These are phyloP conservation scores for pig (Sus scrofa) DNA, from an alignment of 2,113 vertebrate species.

Conservation along the genomic window T2T-Sscrofa CM000816.6:90089501-90090000, in stretches of 20 bases:
- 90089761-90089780: background rate
- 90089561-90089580: conserved; percentile 22
- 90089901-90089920: background rate
- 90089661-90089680: background rate
- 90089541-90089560: background rate
- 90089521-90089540: background rate
- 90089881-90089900: background rate
- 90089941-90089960: background rate
- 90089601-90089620: background rate
- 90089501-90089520: background rate
- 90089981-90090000: background rate
- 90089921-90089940: background rate
- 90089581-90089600: background rate
- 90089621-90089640: background rate
- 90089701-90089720: background rate
- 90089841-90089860: background rate
- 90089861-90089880: background rate
- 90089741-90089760: background rate
- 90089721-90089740: background rate
- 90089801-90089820: background rate
- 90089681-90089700: background rate
- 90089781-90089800: background rate
- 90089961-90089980: background rate
- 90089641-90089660: background rate
- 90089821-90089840: background rate